Conservation (phyloP, 2,888 invertebrate species). For the Calliopum simillimum region DNA sequence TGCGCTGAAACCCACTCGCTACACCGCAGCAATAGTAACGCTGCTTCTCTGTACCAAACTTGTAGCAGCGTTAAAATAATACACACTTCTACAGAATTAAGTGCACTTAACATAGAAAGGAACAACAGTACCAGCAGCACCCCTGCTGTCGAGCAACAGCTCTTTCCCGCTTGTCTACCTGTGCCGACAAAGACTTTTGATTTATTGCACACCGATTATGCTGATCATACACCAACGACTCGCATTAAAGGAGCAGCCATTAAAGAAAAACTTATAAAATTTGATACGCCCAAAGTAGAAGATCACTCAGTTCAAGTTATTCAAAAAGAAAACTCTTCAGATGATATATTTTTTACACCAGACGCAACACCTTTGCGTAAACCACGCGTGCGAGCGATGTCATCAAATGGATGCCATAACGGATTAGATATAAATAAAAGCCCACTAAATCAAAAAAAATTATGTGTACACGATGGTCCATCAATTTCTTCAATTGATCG, state of each 20-base stretch:
- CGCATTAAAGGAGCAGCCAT: slow-evolving; percentile 56
- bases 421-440: slow-evolving; percentile 37
- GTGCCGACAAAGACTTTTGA: not conserved
- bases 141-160: not conserved
- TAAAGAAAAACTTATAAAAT: slow-evolving; percentile 60
- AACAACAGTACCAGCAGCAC: slow-evolving; percentile 26
- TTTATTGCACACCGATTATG: not conserved
- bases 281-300: slow-evolving; percentile 59
- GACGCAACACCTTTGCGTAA: slow-evolving; percentile 45
- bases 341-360: slow-evolving; percentile 52
- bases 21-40: slow-evolving; percentile 37
- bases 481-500: slow-evolving; percentile 44
- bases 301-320: slow-evolving; percentile 5
- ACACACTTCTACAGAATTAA: slow-evolving; percentile 54
- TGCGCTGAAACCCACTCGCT: not conserved
- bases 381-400: not conserved
- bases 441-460: slow-evolving; percentile 48
- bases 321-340: slow-evolving; percentile 36
- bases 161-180: not conserved
- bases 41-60: slow-evolving; percentile 59
- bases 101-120: slow-evolving; percentile 42
- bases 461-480: slow-evolving; percentile 49
- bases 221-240: slow-evolving; percentile 56
- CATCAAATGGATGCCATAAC: not conserved
- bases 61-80: slow-evolving; percentile 64